Evolutionary conservation across 2,797 vertebrate species (phyloP), one percentile per base, ranked within the genome.

Genomic region (Forpus xanthops): DNA sequence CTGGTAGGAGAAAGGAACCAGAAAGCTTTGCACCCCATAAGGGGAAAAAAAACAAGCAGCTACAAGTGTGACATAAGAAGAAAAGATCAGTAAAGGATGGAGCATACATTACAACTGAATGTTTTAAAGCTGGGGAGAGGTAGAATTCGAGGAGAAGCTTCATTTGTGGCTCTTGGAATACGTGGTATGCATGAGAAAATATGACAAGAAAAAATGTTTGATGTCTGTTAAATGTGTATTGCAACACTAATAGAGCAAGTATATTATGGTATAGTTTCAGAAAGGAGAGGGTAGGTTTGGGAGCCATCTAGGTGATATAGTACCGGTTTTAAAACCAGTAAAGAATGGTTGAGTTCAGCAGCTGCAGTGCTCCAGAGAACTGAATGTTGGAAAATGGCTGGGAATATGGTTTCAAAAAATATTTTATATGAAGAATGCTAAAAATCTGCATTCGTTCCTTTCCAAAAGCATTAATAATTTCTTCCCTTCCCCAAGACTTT

Each of bases 391-490:
- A 76, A 95, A 76, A 87, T 85, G 81, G 41, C 42, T 35, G 17
- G 27, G 70, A 91, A 91, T 93, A 81, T 6, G 1, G 35, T 71
- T 82, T 47, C 12, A 52, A 88, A 91, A 92, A 92, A 23, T 56
- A 74, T 35, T 87, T 87, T 41, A 8, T 45, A 66, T 66, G 24
- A 78, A 80, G 87, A 33, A 87, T 68, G 30, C 62, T 86, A 66
- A 92, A 95, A 86, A 35, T 66, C 62, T 8, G 3, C 66, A 30
- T 87, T 77, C 9, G 12, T 80, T 85, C 53, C 9, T 86, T 92
- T 84, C 49, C 35, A 44, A 86, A 91, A 90, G 55, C 15, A 9
- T 88, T 65, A 87, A 74, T 74, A 87, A 83, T 83, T 65, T 81
- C 52, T 86, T 88, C 37, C 49, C 12, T 85, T 17, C 45, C 25